These are phyloP conservation scores for Drosophila pachea DNA, from an alignment of 1,140 invertebrate species.

Conservation along the genomic window DNA sequence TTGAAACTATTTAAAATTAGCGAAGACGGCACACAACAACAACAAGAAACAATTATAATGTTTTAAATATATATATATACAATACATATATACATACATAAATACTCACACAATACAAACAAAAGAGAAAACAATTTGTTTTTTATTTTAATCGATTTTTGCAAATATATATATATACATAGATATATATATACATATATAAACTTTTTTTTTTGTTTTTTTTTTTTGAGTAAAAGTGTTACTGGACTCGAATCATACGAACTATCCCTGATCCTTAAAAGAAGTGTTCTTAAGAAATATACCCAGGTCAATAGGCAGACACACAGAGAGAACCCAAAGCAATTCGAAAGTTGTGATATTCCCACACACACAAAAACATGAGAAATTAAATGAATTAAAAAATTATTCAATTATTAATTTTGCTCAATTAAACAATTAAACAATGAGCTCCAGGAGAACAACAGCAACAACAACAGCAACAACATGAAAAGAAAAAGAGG, in stretches of 20 bases:
- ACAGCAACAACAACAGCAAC: conserved; percentile 11
- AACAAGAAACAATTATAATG: conserved; percentile 55
- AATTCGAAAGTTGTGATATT: conserved; percentile 74
- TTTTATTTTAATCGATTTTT: conserved; percentile 24
- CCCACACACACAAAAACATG: conserved; percentile 50
- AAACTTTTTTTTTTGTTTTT: conserved; percentile 24
- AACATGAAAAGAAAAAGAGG: conserved; percentile 27
- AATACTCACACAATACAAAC: conserved; percentile 49
- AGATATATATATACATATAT: background rate
- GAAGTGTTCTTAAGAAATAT: conserved; percentile 5
- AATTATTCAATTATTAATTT: conserved; percentile 55
- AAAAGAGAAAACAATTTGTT: conserved; percentile 29
- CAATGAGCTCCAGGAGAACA: conserved; percentile 60
- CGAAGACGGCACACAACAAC: conserved; percentile 54
- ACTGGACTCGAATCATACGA: conserved; percentile 28
- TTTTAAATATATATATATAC: conserved; percentile 45
- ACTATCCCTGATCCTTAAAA: background rate
- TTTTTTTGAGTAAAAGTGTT: background rate
- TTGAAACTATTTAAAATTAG: conserved; percentile 72
- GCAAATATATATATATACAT: too few species aligned
- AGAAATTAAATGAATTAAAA: conserved; percentile 26
- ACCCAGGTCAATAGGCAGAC: conserved; percentile 36
- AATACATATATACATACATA: conserved; percentile 41
- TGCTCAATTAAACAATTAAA: conserved; percentile 56
- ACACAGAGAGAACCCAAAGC: conserved; percentile 50